Percentiles rank a stretch among this genome's conserved stretches.
These are phyloP conservation scores for Myiotriccus ornatus DNA, from an alignment of 2,797 vertebrate genomes.

Conservation along the genomic window DNA sequence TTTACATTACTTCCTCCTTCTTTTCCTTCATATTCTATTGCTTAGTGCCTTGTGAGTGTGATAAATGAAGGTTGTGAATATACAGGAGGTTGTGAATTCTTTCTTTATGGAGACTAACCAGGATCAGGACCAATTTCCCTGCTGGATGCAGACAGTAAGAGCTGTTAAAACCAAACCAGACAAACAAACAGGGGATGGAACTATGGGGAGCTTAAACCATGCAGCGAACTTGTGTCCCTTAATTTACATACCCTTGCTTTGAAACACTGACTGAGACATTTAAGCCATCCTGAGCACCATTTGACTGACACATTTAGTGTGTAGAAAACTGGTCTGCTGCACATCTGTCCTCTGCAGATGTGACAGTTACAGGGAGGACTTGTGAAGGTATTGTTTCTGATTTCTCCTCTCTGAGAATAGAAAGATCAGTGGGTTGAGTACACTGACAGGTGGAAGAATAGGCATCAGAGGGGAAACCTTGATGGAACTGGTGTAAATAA, in stretches of 20 bases:
- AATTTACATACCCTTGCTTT: background rate
- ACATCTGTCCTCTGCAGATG: background rate
- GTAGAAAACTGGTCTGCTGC: background rate
- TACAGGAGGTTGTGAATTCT: background rate
- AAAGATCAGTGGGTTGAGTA: background rate
- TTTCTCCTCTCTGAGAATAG: background rate
- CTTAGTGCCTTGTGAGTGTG: background rate
- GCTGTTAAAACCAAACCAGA: background rate
- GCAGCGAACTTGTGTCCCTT: background rate
- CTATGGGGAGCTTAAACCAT: background rate
- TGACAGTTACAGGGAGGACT: background rate
- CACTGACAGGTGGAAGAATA: background rate
- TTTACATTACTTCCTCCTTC: background rate
- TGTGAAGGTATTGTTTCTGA: background rate
- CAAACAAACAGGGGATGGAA: background rate
- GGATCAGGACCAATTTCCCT: background rate
- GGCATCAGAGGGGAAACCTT: background rate
- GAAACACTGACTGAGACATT: background rate
- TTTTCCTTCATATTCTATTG: background rate
- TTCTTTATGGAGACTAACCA: background rate
- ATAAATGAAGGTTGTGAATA: conserved; percentile 19
- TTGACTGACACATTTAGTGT: background rate
- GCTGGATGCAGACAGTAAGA: background rate
- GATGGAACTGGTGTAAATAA: background rate
- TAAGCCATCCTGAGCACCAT: background rate